Evolutionary conservation across 1,140 invertebrate genomes (phyloP), one percentile per base, ranked within the genome.

Genomic region (Eupeodes corollae): DNA sequence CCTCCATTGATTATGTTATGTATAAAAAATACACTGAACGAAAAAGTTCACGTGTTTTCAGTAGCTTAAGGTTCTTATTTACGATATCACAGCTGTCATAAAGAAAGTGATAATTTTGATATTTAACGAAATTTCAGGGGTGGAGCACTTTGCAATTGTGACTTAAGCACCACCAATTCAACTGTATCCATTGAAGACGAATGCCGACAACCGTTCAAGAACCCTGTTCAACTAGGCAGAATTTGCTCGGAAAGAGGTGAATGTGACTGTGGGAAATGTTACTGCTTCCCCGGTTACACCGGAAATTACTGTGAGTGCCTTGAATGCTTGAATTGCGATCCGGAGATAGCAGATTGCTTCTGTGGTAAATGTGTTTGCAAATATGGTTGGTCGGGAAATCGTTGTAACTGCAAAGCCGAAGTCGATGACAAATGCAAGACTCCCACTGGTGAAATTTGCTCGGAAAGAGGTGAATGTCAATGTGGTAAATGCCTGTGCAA

Each of bases 331-430:
- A 35, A 69, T 44, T 73, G 74, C 9, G 72, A 75, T 14, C 55
- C 55, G 3, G 71, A 76, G 30, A 76, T 79, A 39, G 84, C 83
- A 5, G 73, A 66, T 2, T 89, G 87, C 57, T 72, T 75, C 12
- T 92, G 88, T 61, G 88, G 87, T 0, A 66, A 73, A 34, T 93
- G 90, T 66, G 65, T 73, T 0, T 93, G 90, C 61, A 70, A 77
- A 10, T 60, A 72, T 12, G 84, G 78, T 32, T 94, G 88, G 83
- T 61, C 59, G 1, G 61, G 57, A 3, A 57, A 40, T 1, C 44
- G 49, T 2, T 64, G 61, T 46, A 64, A 64, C 34, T 64, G 61
- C 45, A 52, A 54, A 12, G 21, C 42, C 13, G 60, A 56, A 21
- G 42, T 53, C 3, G 46, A 48, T 5, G 59, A 56, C 6, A 54